phyloP scores from a whole-genome alignment of 1,140 invertebrate species.

The Daktulosphaira vitifoliae region DNA sequence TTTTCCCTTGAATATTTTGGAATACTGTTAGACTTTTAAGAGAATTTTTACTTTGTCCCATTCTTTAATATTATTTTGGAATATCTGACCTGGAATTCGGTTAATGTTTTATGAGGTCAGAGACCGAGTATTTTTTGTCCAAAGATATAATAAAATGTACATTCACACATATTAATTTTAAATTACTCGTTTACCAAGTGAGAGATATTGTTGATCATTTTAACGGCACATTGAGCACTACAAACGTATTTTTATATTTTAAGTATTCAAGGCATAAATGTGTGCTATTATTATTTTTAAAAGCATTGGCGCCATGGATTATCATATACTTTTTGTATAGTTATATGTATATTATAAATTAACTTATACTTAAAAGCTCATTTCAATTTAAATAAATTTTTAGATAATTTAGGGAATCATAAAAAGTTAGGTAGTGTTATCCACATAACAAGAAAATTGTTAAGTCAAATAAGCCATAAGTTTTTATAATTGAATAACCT shows the following conservation, averaged over 20 bases:
- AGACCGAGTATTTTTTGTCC: not conserved
- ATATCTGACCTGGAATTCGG: not conserved
- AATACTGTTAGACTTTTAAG: too few species aligned
- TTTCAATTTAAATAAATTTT: too few species aligned
- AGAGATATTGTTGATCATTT: not conserved
- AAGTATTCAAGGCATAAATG: constrained; percentile 3
- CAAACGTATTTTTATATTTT: constrained; percentile 13
- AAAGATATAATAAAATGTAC: not conserved
- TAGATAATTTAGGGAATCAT: too few species aligned
- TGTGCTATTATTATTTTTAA: constrained; percentile 15
- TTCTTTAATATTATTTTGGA: not conserved
- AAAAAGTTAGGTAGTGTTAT: too few species aligned
- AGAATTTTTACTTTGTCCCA: too few species aligned
- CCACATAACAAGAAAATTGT: too few species aligned
- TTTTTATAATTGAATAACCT: too few species aligned
- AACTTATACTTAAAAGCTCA: too few species aligned
- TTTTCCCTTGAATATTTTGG: too few species aligned
- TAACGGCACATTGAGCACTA: not conserved
- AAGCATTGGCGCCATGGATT: not conserved
- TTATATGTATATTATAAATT: too few species aligned
- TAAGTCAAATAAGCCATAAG: too few species aligned
- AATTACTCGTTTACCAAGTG: not conserved
- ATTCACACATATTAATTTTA: not conserved
- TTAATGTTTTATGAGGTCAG: not conserved
- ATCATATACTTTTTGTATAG: too few species aligned